phyloP scores from a whole-genome alignment of 2,113 vertebrate genomes.

The Genyomyrus donnyi region DNA sequence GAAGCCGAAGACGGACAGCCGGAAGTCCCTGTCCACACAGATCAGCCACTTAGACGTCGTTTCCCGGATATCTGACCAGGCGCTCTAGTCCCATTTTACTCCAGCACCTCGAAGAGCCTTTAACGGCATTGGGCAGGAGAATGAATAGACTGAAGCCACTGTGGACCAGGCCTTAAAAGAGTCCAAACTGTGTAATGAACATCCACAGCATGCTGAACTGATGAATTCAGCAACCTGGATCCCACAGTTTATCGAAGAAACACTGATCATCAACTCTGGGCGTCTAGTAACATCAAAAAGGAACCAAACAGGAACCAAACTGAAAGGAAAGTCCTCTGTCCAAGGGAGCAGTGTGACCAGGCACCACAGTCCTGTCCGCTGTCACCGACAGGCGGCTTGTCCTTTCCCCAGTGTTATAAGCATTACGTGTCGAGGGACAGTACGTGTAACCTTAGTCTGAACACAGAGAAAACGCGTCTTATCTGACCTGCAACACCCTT shows the following conservation, averaged over 20 bases:
- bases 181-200: too few relatives aligned
- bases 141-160: not conserved
- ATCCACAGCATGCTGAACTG: not conserved
- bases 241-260: not conserved
- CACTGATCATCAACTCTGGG: not conserved
- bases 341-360: not conserved
- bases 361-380: not conserved
- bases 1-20: constrained; percentile 74
- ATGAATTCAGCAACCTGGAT: not conserved
- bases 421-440: not conserved
- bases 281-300: not conserved
- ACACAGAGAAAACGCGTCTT: not conserved
- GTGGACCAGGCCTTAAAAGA: too few relatives aligned
- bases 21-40: constrained; percentile 88
- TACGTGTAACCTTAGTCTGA: not conserved
- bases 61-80: constrained; percentile 79
- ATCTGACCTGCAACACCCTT: not conserved
- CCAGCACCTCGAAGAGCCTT: not conserved
- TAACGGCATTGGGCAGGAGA: too few relatives aligned
- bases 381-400: not conserved
- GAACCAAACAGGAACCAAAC: not conserved
- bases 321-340: not conserved
- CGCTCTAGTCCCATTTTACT: constrained; percentile 54
- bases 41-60: constrained; percentile 78
- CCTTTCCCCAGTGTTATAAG: not conserved